Evolutionary conservation across 2,113 vertebrate genomes (phyloP).

Genomic region (Sinocyclocheilus anshuiensis): DNA sequence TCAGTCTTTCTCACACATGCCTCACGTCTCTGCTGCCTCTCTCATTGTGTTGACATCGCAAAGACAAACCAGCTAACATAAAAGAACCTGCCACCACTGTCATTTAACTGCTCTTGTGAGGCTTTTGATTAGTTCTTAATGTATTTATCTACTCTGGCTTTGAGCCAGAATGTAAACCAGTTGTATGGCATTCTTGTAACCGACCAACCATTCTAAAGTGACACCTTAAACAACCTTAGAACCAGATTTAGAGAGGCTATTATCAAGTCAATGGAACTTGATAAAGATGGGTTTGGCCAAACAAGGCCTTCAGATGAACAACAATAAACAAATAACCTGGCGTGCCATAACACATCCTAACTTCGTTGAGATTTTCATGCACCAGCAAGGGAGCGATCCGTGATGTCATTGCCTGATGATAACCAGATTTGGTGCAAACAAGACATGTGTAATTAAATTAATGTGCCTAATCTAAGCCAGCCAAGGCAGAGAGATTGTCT

Average conservation of each 20-base stretch:
- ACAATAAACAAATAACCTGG: background rate
- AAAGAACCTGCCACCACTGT: background rate
- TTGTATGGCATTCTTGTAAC: background rate
- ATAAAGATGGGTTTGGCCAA: background rate
- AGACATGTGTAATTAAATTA: slow-evolving; percentile 55
- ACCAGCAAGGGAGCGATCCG: slow-evolving; percentile 18
- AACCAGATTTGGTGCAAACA: slow-evolving; percentile 57
- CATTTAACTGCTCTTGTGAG: slow-evolving; percentile 11
- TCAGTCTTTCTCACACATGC: slow-evolving; percentile 4
- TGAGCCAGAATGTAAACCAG: background rate
- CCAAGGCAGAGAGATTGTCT: slow-evolving; percentile 5
- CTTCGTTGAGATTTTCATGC: slow-evolving; percentile 29
- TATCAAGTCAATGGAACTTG: background rate
- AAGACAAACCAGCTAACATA: slow-evolving; percentile 10
- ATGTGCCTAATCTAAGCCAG: slow-evolving; percentile 50
- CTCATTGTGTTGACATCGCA: slow-evolving; percentile 16
- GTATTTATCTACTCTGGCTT: background rate
- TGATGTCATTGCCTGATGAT: slow-evolving; percentile 32
- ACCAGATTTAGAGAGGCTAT: slow-evolving; percentile 1
- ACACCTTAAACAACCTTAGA: background rate
- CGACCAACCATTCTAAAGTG: background rate
- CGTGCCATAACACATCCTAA: slow-evolving; percentile 13
- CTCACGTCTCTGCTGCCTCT: slow-evolving; percentile 13
- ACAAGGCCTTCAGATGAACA: slow-evolving; percentile 10
- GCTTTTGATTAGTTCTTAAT: slow-evolving; percentile 15